Conservation (phyloP, 1,140 invertebrate species). For the Mactra quadrangularis region DNA sequence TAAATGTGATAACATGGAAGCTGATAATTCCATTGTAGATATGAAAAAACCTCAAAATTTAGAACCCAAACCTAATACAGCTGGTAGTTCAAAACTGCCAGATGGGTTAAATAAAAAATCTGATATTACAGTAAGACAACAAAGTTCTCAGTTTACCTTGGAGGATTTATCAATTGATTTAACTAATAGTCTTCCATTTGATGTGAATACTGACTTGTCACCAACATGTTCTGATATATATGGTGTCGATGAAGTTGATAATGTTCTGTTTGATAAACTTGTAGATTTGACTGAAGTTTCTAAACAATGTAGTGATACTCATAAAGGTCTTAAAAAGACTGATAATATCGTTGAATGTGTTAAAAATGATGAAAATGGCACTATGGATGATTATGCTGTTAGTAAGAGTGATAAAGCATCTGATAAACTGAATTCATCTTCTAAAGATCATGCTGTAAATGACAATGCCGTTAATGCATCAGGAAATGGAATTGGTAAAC, state of each 20-base stretch:
- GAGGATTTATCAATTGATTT: too few species aligned
- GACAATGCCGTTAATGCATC: too few species aligned
- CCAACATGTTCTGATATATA: conserved; percentile 58
- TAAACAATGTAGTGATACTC: too few species aligned
- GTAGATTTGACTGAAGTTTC: neutral
- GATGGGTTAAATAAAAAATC: too few species aligned
- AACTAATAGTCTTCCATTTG: neutral
- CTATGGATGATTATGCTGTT: neutral
- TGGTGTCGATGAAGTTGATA: conserved; percentile 50
- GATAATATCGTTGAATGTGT: neutral
- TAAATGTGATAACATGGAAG: too few species aligned
- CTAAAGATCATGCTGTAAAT: neutral
- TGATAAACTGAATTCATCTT: neutral
- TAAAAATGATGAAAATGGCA: neutral
- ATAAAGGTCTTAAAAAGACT: too few species aligned
- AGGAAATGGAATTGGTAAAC: neutral
- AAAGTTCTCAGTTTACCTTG: too few species aligned
- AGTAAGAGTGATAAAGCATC: neutral
- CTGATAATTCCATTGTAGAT: too few species aligned
- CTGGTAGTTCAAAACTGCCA: too few species aligned
- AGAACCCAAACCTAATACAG: too few species aligned
- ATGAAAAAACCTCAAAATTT: too few species aligned
- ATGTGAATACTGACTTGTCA: conserved; percentile 13
- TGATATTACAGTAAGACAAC: too few species aligned
- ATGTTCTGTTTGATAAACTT: conserved; percentile 23